Conservation (phyloP, 2,113 vertebrate genomes). For the Myocastor coypus region DNA sequence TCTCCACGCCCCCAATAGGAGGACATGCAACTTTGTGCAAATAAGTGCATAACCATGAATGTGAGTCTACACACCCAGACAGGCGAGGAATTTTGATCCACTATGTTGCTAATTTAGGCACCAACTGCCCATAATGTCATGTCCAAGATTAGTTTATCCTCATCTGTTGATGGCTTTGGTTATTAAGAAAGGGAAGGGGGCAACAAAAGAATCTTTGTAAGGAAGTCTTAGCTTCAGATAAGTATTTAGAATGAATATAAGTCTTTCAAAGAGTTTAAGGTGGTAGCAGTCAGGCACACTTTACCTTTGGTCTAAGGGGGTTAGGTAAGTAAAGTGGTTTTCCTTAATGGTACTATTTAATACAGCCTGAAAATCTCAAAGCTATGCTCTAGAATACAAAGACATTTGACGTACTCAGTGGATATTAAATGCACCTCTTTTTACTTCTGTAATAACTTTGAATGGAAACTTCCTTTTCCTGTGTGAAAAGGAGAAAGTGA, state of each 20-base stretch:
- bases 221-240: slow-evolving; percentile 17
- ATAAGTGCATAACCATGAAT: neutral
- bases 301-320: neutral
- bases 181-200: neutral
- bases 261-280: neutral
- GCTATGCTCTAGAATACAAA: neutral
- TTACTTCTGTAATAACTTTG: neutral
- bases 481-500: neutral
- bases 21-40: neutral
- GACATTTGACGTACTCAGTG: neutral
- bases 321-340: neutral
- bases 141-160: neutral
- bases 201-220: neutral
- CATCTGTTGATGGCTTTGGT: neutral
- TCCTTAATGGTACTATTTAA: neutral
- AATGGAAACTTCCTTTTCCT: neutral
- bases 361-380: neutral
- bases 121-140: neutral
- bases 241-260: slow-evolving; percentile 16
- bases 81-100: neutral
- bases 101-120: neutral
- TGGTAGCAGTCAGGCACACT: neutral
- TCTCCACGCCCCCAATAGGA: neutral
- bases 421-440: neutral
- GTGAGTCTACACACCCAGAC: neutral